Evolutionary conservation across 1,140 invertebrate genomes (phyloP), one percentile per base, ranked within the genome.

Genomic region (Wiebesia pumilae): DNA sequence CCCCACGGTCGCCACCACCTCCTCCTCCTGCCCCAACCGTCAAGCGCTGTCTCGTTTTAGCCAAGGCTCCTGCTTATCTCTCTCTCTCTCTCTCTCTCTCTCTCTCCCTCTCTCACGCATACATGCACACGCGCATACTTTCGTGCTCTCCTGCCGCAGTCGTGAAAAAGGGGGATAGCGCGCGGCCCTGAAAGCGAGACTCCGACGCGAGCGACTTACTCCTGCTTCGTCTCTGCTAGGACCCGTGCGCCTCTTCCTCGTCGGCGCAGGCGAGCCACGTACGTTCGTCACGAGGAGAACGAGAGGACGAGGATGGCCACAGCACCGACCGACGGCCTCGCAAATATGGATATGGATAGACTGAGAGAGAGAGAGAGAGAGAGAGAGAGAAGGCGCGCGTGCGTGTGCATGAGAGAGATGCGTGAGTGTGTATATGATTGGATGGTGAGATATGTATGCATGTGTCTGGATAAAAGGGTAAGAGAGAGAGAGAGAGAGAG

Each of bases 401-500:
- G 6, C 43, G 43, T 14, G 43, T 47, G 43, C 43, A 14, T 14
- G 43, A 43, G n/a, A n/a, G n/a, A n/a, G n/a, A 40, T 0, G 27
- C 67, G 43, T 35, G 62, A 67, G n/a, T n/a, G n/a, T n/a, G n/a
- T n/a, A n/a, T n/a, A n/a, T n/a, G n/a, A n/a, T n/a, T n/a, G n/a
- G n/a, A n/a, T n/a, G n/a, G n/a, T n/a, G n/a, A n/a, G n/a, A n/a
- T n/a, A n/a, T n/a, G n/a, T n/a, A n/a, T n/a, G n/a, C n/a, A n/a
- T n/a, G n/a, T n/a, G n/a, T n/a, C n/a, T n/a, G n/a, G n/a, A n/a
- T n/a, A n/a, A n/a, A n/a, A n/a, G n/a, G n/a, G 43, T 47, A 7
- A 85, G 67, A 71, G 12, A 82, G 67, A 71, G 67, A 82, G 67
- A 71, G 81, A 71, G 81, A 71, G 81, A 82, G 81, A 71, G 81